Percentiles rank a stretch among this genome's conserved stretches.
These are phyloP conservation scores for Gandaritis pyraliata DNA, from an alignment of 2,888 invertebrate genomes.

Conservation along the genomic window DNA sequence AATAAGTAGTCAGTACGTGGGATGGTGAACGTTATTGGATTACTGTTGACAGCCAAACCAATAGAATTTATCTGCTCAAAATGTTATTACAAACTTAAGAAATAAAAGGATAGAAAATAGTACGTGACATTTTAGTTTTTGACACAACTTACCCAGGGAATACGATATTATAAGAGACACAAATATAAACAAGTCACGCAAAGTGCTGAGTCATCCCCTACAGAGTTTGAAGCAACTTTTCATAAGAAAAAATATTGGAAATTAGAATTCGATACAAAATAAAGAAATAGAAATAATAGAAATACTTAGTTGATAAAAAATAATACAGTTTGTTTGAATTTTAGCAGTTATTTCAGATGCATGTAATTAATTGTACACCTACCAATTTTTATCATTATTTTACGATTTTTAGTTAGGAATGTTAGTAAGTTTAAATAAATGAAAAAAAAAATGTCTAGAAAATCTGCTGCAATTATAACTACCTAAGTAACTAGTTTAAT, in stretches of 20 bases:
- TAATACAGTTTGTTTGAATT: no score
- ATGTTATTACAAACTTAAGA: slow-evolving; percentile 2
- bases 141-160: slow-evolving; percentile 9
- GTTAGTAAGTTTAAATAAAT: no score
- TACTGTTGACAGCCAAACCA: slow-evolving; percentile 4
- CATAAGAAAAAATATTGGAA: background rate
- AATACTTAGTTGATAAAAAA: background rate
- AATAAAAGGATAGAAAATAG: slow-evolving; percentile 2
- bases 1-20: no score
- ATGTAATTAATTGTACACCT: no score
- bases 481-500: no score
- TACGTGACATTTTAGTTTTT: slow-evolving; percentile 11
- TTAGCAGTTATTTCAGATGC: no score
- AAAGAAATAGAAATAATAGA: background rate
- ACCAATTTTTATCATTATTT: no score
- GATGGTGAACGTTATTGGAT: background rate
- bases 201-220: slow-evolving; percentile 8
- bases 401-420: no score
- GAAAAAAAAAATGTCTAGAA: no score
- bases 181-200: slow-evolving; percentile 9
- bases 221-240: background rate
- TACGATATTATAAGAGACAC: slow-evolving; percentile 8
- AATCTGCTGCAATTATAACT: no score
- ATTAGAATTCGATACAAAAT: background rate
- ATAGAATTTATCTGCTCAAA: background rate